These are phyloP conservation scores for Brevipalpus yothersi DNA, from an alignment of 1,140 invertebrate genomes.

Conservation along the genomic window DNA sequence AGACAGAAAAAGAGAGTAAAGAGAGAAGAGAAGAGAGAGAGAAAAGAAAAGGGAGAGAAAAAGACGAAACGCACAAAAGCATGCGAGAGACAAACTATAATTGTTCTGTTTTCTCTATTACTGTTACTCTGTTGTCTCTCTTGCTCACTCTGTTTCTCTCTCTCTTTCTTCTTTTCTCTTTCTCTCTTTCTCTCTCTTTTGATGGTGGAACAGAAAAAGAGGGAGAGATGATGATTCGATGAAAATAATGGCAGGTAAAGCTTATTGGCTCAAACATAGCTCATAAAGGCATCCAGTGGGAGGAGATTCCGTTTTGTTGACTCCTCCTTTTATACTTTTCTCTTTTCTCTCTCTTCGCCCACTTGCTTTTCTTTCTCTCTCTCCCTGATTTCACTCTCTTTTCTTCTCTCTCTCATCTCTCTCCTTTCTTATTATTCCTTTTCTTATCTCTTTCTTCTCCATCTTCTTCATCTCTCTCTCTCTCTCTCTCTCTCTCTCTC, in stretches of 20 bases:
- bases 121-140: no score
- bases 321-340: background rate
- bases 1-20: no score
- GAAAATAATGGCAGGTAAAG: background rate
- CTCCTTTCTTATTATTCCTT: background rate
- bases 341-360: background rate
- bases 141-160: no score
- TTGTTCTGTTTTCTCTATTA: no score
- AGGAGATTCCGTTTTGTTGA: background rate
- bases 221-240: background rate
- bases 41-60: no score
- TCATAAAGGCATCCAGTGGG: background rate
- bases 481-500: background rate
- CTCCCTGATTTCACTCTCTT: background rate
- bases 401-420: background rate
- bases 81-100: no score
- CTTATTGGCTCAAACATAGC: background rate
- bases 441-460: background rate
- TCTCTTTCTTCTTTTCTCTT: no score
- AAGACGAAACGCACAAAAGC: no score
- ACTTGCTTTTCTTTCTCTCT: background rate
- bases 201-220: background rate
- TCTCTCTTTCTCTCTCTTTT: no score
- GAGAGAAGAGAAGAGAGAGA: no score
- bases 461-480: background rate